Percentiles rank a stretch among this genome's conserved stretches.
These are phyloP conservation scores for Echinometra lucunter DNA, from an alignment of 53 echinoderm and acorn worm genomes.

Conservation along the genomic window DNA sequence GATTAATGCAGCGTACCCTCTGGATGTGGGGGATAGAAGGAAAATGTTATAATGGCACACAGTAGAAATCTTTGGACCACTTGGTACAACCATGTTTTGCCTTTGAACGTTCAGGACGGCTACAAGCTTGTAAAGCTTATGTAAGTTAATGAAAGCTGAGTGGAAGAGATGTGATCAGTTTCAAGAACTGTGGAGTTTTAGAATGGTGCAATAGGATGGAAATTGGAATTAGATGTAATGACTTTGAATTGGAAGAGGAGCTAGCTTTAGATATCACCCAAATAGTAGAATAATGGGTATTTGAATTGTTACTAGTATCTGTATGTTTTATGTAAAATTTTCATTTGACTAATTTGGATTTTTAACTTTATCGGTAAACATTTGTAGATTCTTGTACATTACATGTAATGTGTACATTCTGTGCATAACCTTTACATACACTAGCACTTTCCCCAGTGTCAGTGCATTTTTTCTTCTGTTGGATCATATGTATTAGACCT, in stretches of 20 bases:
- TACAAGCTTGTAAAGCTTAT: too few relatives aligned
- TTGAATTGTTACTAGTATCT: too few relatives aligned
- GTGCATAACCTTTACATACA: not conserved
- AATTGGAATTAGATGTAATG: not conserved
- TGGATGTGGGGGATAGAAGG: not conserved
- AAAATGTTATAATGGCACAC: not conserved
- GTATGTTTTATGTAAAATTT: too few relatives aligned
- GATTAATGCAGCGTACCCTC: not conserved
- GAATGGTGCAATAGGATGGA: slow-evolving; percentile 51
- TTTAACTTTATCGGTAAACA: too few relatives aligned
- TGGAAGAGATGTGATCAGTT: not conserved
- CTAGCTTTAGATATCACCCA: not conserved
- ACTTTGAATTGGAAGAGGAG: not conserved
- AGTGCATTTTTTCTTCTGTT: too few relatives aligned
- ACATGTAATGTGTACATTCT: slow-evolving; percentile 28
- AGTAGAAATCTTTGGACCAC: not conserved
- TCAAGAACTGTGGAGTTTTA: not conserved
- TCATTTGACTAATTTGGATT: too few relatives aligned
- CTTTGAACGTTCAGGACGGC: too few relatives aligned
- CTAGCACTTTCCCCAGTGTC: too few relatives aligned
- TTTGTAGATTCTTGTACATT: not conserved
- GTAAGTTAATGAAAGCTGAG: not conserved
- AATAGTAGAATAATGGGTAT: not conserved
- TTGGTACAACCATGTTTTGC: not conserved
- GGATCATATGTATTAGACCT: too few relatives aligned